Evolutionary conservation across 2,888 invertebrate genomes (phyloP).

Genomic region (Desoria tigrina): DNA sequence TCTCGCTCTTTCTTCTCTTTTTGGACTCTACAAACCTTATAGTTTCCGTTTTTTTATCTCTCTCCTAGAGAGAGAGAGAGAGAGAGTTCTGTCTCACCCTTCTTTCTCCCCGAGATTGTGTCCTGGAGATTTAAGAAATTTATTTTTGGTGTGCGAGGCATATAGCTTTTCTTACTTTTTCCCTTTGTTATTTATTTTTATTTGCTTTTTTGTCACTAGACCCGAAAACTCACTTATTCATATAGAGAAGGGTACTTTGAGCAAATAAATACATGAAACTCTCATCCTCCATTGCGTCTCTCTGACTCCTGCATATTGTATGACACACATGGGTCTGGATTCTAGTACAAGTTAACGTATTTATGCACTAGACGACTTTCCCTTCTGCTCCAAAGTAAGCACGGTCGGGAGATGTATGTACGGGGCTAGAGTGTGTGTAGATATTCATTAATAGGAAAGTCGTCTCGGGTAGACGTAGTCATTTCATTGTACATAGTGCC

Average conservation of each 20-base stretch:
- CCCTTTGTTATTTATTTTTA: constrained; percentile 50
- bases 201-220: constrained; percentile 43
- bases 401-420: too few relatives aligned
- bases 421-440: too few relatives aligned
- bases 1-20: constrained; percentile 13
- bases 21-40: constrained; percentile 2
- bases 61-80: too few relatives aligned
- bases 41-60: too few relatives aligned
- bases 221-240: constrained; percentile 32
- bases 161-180: constrained; percentile 24
- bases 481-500: too few relatives aligned
- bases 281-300: constrained; percentile 7
- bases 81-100: neutral
- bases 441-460: too few relatives aligned
- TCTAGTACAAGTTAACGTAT: neutral
- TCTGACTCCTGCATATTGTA: constrained; percentile 23
- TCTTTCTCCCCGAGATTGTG: constrained; percentile 39
- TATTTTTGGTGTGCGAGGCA: constrained; percentile 34
- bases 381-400: too few relatives aligned
- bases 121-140: constrained; percentile 51
- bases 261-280: too few relatives aligned
- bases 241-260: constrained; percentile 21
- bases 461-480: too few relatives aligned
- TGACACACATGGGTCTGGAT: neutral
- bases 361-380: constrained; percentile 8